Conservation (phyloP, 2,888 invertebrate genomes). For the Erynnis tages region DNA sequence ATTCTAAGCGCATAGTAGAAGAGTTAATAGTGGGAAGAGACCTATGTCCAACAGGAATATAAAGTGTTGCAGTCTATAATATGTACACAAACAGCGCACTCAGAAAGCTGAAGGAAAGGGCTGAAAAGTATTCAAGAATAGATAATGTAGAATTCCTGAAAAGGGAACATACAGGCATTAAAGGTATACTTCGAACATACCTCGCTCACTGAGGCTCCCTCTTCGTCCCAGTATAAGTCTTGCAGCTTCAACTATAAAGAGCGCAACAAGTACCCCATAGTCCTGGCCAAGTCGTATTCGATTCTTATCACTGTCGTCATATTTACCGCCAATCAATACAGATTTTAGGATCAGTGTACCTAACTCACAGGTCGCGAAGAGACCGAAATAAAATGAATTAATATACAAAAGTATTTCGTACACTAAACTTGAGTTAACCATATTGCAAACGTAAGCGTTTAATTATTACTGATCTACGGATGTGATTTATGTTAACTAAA, state of each 20-base stretch:
- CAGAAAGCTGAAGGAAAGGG: too few relatives aligned
- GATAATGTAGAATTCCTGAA: too few relatives aligned
- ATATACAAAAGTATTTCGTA: slow-evolving; percentile 92
- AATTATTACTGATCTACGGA: too few relatives aligned
- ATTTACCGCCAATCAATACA: slow-evolving; percentile 79
- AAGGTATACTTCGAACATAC: too few relatives aligned
- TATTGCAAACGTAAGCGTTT: slow-evolving; percentile 37
- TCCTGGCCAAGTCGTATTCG: slow-evolving; percentile 87
- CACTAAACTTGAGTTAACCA: slow-evolving; percentile 89
- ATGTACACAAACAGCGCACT: too few relatives aligned
- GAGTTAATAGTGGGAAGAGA: too few relatives aligned
- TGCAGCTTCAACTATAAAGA: slow-evolving; percentile 90
- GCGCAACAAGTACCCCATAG: slow-evolving; percentile 87
- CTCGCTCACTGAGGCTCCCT: slow-evolving; percentile 92
- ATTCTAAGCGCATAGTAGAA: too few relatives aligned
- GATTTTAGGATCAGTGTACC: slow-evolving; percentile 90
- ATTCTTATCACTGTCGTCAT: slow-evolving; percentile 85
- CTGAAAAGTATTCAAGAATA: too few relatives aligned
- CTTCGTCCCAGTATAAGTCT: slow-evolving; percentile 92
- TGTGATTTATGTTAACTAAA: too few relatives aligned
- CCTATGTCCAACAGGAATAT: too few relatives aligned
- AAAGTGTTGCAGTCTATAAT: too few relatives aligned
- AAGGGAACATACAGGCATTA: too few relatives aligned
- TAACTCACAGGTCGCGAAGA: slow-evolving; percentile 91
- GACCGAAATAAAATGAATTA: slow-evolving; percentile 93